Evolutionary conservation across 2,113 vertebrate genomes (phyloP).

Genomic region (Psittacara wagleri): DNA sequence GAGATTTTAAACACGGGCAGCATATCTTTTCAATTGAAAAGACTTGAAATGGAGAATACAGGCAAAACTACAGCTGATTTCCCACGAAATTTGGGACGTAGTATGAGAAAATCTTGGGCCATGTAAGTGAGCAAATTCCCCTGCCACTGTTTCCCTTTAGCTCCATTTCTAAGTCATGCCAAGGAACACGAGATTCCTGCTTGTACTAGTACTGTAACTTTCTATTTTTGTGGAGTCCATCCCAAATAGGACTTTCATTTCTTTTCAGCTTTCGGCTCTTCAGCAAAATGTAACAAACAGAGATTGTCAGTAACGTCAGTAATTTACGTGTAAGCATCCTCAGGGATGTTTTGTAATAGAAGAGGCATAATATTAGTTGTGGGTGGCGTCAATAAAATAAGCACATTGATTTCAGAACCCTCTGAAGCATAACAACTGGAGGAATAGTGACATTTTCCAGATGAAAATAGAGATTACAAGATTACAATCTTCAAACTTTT

Average conservation of each 20-base stretch:
- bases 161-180: background rate
- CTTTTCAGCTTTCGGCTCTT: constrained; percentile 5
- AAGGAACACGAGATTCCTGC: background rate
- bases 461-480: background rate
- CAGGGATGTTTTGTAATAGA: background rate
- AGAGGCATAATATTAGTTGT: background rate
- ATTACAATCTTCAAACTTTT: background rate
- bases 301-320: background rate
- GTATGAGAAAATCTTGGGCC: background rate
- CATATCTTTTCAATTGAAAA: background rate
- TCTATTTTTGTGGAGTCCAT: background rate
- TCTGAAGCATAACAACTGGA: background rate
- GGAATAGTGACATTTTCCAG: background rate
- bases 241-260: background rate
- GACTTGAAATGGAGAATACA: background rate
- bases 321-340: background rate
- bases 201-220: background rate
- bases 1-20: background rate
- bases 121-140: background rate
- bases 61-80: background rate
- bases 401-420: background rate
- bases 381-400: background rate
- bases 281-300: background rate
- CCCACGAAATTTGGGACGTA: background rate
- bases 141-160: background rate